Evolutionary conservation across 2,888 invertebrate species (phyloP), one percentile per base, ranked within the genome.

Genomic region (Drosophila histrio): DNA sequence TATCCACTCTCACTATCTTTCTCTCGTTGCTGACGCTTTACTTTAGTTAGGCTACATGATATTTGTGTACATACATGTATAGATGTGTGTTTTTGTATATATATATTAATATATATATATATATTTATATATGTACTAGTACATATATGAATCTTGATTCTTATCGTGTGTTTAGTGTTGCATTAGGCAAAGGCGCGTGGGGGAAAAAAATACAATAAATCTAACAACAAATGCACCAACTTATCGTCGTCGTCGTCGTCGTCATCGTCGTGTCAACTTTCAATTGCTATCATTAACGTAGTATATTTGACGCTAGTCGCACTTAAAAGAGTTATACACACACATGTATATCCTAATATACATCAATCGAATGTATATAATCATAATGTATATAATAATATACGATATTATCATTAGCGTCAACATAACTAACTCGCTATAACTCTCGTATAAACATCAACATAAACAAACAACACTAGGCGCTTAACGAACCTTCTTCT

Each of bases 221-320:
- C 74, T 87, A 83, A 83, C 83, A 83, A 83, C 85, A 83, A 83
- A 83, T 83, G 83, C 83, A 83, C 83, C 87, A 83, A 77, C 82
- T 77, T 65, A 77, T 68, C 72, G 53, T 79, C 68, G 49, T 84
- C 57, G 36, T 63, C 71, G 36, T 68, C 62, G 30, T 66, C 63
- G 36, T 63, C 62, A 34, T 47, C 47, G 26, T 73, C 59, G 43
- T 57, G 57, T 75, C 53, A 64, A 64, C 21, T 65, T 50, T 70
- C 50, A 75, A 72, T 73, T 71, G 71, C 71, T 62, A 75, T 64
- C 53, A 63, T 56, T 70, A 64, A 58, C 54, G 26, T 64, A 36
- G 54, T 53, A 36, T 44, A 47, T 60, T 41, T 61, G 73, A 71
- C 77, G 77, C 72, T 71, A 49, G 52, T 71, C 61, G 66, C 72